Percentiles rank a stretch among this genome's conserved stretches.
phyloP scores from a whole-genome alignment of 2,113 vertebrate species.

The Pipa parva region DNA sequence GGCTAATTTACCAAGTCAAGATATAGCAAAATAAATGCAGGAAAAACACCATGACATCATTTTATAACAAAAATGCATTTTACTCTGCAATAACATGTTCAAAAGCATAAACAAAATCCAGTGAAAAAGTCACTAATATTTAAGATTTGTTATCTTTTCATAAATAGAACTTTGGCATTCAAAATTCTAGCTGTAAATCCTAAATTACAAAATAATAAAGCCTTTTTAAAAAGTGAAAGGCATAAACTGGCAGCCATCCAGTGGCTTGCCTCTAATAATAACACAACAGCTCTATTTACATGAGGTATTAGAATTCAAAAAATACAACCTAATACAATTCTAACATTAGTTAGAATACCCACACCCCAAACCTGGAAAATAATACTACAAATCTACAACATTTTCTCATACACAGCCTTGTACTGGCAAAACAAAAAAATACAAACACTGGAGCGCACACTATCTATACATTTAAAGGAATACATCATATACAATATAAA shows the following conservation, averaged over 20 bases:
- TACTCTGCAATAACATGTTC: slow-evolving; percentile 71
- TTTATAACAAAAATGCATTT: slow-evolving; percentile 78
- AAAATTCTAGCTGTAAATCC: slow-evolving; percentile 89
- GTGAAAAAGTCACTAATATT: slow-evolving; percentile 84
- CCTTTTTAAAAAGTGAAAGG: slow-evolving; percentile 61
- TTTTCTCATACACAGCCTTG: slow-evolving; percentile 13
- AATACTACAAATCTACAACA: slow-evolving; percentile 9
- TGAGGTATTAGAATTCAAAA: slow-evolving; percentile 71
- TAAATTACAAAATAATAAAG: slow-evolving; percentile 68
- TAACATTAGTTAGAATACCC: neutral
- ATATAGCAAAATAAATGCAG: neutral
- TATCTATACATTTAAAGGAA: neutral
- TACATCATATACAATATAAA: slow-evolving; percentile 24
- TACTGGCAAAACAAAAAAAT: slow-evolving; percentile 31
- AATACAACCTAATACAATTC: slow-evolving; percentile 55
- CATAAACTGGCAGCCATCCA: slow-evolving; percentile 72
- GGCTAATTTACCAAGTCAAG: too few relatives aligned
- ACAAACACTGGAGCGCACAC: slow-evolving; percentile 14
- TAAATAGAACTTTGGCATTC: slow-evolving; percentile 95
- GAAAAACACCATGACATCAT: slow-evolving; percentile 4
- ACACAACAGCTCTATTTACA: slow-evolving; percentile 72
- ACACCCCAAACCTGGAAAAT: slow-evolving; percentile 28
- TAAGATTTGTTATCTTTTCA: slow-evolving; percentile 71
- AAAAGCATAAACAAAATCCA: slow-evolving; percentile 74
- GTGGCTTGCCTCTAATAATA: slow-evolving; percentile 69